These are phyloP conservation scores for Drosophila eugracilis DNA, from an alignment of 1,140 invertebrate genomes.

Conservation along the genomic window DNA sequence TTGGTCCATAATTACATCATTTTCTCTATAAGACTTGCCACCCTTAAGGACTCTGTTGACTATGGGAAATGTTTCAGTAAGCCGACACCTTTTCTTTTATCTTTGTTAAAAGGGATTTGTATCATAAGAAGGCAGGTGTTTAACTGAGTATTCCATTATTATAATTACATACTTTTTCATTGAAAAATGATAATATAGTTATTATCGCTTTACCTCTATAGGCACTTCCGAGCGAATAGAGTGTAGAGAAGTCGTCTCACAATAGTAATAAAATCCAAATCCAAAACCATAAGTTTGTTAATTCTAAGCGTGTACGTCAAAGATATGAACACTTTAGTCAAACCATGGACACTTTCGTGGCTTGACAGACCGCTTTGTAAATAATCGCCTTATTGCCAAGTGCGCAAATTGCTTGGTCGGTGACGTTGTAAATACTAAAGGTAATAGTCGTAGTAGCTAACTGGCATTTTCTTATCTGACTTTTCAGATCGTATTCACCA, in stretches of 20 bases:
- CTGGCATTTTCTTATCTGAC: constrained; percentile 63
- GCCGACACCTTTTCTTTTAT: constrained; percentile 6
- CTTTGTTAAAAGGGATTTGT: too few species aligned
- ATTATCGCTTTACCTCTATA: too few species aligned
- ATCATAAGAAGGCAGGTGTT: background rate
- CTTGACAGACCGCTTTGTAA: constrained; percentile 61
- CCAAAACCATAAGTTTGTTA: constrained; percentile 27
- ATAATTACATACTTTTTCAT: too few species aligned
- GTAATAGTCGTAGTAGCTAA: constrained; percentile 34
- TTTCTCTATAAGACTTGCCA: background rate
- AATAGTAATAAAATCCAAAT: background rate
- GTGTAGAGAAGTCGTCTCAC: constrained; percentile 2
- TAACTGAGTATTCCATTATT: background rate
- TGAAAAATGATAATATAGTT: too few species aligned
- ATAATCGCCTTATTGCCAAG: constrained; percentile 48
- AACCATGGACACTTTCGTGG: constrained; percentile 63
- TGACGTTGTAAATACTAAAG: too few species aligned
- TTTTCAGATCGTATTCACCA: constrained; percentile 65
- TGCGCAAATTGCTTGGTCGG: constrained; percentile 46
- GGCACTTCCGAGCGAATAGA: background rate
- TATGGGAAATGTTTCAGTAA: constrained; percentile 1
- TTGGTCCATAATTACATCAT: background rate
- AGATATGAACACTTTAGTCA: constrained; percentile 77
- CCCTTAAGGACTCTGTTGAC: background rate
- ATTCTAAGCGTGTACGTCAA: constrained; percentile 31